Percentiles rank a stretch among this genome's conserved stretches.
Evolutionary conservation across 1,140 invertebrate genomes (phyloP).

Genomic region (Drosophila navojoa): DNA sequence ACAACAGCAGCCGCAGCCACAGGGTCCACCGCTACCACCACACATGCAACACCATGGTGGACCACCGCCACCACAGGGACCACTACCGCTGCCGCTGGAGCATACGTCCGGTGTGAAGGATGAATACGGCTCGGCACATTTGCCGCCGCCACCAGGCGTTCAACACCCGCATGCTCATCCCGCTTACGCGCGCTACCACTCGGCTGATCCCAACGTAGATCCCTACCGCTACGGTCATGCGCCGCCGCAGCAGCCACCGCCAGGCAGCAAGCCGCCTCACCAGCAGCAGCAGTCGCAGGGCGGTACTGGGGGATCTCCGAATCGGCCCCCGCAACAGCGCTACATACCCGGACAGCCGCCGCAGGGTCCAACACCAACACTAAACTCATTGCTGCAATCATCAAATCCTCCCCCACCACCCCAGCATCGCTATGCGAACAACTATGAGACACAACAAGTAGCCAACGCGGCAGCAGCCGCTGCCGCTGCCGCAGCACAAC

Average conservation of each 20-base stretch:
- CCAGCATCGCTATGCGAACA: constrained; percentile 83
- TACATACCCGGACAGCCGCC: constrained; percentile 85
- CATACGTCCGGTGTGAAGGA: constrained; percentile 74
- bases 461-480: constrained; percentile 73
- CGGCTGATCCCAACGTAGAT: constrained; percentile 78
- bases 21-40: constrained; percentile 55
- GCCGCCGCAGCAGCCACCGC: constrained; percentile 64
- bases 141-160: constrained; percentile 66
- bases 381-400: constrained; percentile 94
- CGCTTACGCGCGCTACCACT: constrained; percentile 76
- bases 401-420: constrained; percentile 87
- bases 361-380: constrained; percentile 94
- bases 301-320: constrained; percentile 71
- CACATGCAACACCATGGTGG: constrained; percentile 70
- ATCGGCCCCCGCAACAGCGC: constrained; percentile 77
- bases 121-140: constrained; percentile 72
- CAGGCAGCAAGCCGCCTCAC: constrained; percentile 58
- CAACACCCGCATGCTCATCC: constrained; percentile 71
- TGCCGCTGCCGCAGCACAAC: constrained; percentile 64
- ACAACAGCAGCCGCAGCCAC: constrained; percentile 56
- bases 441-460: constrained; percentile 84
- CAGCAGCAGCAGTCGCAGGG: constrained; percentile 55
- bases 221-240: constrained; percentile 79
- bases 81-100: constrained; percentile 51
- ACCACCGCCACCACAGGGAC: constrained; percentile 59